Conservation (phyloP, 2,113 vertebrate genomes). For the Notechis scutatus region DNA sequence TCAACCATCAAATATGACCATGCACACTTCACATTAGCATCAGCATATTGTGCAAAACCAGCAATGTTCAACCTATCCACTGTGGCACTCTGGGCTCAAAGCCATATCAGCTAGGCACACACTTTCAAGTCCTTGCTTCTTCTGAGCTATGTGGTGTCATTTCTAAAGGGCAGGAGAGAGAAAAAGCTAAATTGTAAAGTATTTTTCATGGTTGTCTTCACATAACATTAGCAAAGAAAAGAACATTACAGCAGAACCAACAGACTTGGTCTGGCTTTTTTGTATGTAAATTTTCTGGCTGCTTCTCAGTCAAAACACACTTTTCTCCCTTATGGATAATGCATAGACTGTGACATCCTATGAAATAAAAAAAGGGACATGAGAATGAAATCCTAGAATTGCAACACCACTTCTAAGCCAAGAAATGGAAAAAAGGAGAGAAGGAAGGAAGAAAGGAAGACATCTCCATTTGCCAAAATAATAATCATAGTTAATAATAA, state of each 20-base stretch:
- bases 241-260: background rate
- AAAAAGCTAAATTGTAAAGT: background rate
- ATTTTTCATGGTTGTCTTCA: slow-evolving; percentile 7
- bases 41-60: background rate
- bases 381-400: slow-evolving; percentile 16
- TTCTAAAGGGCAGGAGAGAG: background rate
- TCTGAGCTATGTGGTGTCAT: background rate
- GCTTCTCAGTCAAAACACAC: background rate
- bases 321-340: slow-evolving; percentile 9
- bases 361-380: slow-evolving; percentile 18
- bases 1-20: background rate
- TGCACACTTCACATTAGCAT: background rate
- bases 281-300: background rate
- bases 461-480: slow-evolving; percentile 9
- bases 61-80: background rate
- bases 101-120: background rate
- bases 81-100: background rate
- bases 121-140: background rate
- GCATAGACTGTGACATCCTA: background rate
- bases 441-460: background rate
- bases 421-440: background rate
- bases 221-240: background rate
- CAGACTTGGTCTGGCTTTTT: background rate
- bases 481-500: slow-evolving; percentile 14
- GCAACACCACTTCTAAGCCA: background rate